A percentile compares a stretch with the other conserved stretches of the same genome.
These are phyloP conservation scores for Autographa gamma DNA, from an alignment of 2,888 invertebrate genomes.

Conservation along the genomic window DNA sequence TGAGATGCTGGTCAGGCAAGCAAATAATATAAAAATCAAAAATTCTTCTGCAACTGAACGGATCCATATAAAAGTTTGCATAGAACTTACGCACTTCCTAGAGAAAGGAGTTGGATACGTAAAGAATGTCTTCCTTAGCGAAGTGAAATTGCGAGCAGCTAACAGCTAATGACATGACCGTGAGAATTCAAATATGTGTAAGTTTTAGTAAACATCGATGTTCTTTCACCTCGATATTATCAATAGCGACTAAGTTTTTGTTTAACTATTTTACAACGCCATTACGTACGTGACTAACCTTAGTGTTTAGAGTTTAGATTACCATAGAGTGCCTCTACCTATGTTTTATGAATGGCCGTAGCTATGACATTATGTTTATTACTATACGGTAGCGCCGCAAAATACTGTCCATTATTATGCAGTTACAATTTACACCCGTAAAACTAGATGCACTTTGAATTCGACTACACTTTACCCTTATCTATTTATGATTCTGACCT, in stretches of 20 bases:
- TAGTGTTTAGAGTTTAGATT: neutral
- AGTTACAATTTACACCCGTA: neutral
- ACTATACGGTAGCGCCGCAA: neutral
- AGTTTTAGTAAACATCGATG: conserved; percentile 4
- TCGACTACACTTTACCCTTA: neutral
- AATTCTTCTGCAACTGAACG: neutral
- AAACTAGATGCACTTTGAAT: neutral
- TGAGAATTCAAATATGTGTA: conserved; percentile 2
- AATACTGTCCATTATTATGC: neutral
- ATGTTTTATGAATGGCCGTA: conserved; percentile 4
- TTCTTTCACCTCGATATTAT: neutral
- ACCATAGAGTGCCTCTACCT: conserved; percentile 1
- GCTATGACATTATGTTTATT: neutral
- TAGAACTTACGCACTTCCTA: neutral
- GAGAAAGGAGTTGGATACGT: neutral
- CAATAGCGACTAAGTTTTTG: conserved; percentile 4
- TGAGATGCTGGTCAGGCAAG: neutral
- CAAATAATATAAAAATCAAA: neutral
- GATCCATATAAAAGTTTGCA: neutral
- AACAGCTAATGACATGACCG: neutral
- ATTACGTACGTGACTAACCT: conserved; percentile 2
- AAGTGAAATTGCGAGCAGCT: neutral
- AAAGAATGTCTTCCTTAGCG: neutral
- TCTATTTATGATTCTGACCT: neutral
- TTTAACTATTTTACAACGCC: conserved; percentile 5